phyloP scores from a whole-genome alignment of 1,140 invertebrate species.

The Ostrea denselamellosa region DNA sequence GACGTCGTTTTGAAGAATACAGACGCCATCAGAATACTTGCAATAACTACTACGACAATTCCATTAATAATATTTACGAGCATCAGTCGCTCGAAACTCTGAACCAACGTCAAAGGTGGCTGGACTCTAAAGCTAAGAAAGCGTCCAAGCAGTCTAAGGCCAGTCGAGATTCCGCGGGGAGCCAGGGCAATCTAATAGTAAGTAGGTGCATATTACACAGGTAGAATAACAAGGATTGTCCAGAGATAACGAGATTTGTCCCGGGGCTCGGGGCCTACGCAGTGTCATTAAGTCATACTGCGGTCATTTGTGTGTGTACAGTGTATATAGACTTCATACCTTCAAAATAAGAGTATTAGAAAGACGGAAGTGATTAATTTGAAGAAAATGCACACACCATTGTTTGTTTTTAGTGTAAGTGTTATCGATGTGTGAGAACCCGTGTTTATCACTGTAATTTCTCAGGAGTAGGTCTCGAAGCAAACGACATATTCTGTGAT shows the following conservation, averaged over 20 bases:
- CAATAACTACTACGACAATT: conserved; percentile 40
- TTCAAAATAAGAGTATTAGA: background rate
- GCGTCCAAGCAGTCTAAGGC: conserved; percentile 48
- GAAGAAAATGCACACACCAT: conserved; percentile 22
- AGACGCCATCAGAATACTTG: conserved; percentile 41
- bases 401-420: conserved; percentile 34
- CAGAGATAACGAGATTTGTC: conserved; percentile 19
- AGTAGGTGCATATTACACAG: conserved; percentile 41
- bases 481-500: background rate
- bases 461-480: background rate
- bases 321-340: background rate
- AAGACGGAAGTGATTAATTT: conserved; percentile 39
- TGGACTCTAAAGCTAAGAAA: conserved; percentile 48
- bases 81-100: conserved; percentile 43
- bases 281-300: conserved; percentile 21
- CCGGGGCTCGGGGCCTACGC: background rate
- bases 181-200: conserved; percentile 46
- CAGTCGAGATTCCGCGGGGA: conserved; percentile 35
- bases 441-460: background rate
- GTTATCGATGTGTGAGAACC: conserved; percentile 26
- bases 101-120: conserved; percentile 44
- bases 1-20: conserved; percentile 45
- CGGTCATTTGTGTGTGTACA: background rate
- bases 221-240: background rate
- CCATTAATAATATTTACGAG: conserved; percentile 49